Conservation (phyloP, 2,113 vertebrate species). For the Eulacestoma nigropectus region DNA sequence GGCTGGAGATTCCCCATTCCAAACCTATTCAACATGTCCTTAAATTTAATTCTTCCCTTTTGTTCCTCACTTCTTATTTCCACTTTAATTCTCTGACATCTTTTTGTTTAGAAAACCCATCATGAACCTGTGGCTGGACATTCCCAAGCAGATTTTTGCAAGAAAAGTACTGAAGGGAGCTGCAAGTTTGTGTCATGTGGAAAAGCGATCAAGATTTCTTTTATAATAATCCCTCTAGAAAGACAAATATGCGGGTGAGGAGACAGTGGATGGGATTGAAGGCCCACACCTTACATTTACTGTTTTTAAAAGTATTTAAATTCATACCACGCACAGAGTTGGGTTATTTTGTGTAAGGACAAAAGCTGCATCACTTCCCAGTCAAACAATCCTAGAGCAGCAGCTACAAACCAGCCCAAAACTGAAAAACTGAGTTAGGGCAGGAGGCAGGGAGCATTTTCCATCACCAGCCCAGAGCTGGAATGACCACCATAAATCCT, state of each 20-base stretch:
- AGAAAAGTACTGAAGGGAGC: fast-evolving
- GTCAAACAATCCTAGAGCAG: not conserved
- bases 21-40: fast-evolving
- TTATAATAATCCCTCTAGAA: not conserved
- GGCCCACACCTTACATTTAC: not conserved
- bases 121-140: not conserved
- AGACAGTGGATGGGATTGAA: not conserved
- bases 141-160: not conserved
- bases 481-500: not conserved
- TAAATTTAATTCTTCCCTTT: not conserved
- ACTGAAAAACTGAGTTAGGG: not conserved
- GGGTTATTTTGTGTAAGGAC: not conserved
- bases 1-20: not conserved
- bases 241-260: not conserved
- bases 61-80: not conserved
- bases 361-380: not conserved
- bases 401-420: not conserved
- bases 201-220: not conserved
- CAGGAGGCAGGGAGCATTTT: not conserved
- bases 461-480: not conserved
- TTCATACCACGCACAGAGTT: not conserved
- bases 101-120: not conserved
- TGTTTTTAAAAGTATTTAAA: not conserved
- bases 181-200: not conserved
- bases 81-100: not conserved